Conservation (phyloP, 2,113 vertebrate species). For the Phalacrocorax brasilianus region DNA sequence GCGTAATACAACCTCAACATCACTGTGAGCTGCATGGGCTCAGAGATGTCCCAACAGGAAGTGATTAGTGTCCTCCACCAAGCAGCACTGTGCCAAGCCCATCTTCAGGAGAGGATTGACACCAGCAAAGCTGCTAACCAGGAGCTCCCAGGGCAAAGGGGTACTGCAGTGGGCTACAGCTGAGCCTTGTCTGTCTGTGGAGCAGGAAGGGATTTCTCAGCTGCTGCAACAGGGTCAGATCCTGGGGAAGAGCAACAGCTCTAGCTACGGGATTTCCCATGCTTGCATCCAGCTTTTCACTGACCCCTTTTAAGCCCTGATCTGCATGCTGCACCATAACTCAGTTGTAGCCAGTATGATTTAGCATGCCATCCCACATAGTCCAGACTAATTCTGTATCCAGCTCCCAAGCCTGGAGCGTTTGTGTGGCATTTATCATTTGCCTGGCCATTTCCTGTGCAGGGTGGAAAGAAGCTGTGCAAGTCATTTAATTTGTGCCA, state of each 20-base stretch:
- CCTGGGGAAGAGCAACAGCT: neutral
- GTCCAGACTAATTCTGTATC: neutral
- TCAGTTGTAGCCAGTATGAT: neutral
- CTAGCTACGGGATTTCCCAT: neutral
- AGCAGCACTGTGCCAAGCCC: neutral
- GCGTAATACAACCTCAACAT: neutral
- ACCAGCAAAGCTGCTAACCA: neutral
- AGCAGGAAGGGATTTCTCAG: neutral
- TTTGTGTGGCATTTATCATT: neutral
- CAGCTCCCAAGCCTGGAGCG: neutral
- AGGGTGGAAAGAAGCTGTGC: slow-evolving; percentile 5
- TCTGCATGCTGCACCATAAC: neutral
- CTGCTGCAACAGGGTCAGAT: neutral
- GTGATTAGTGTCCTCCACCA: fast-evolving
- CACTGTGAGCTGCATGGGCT: fast-evolving
- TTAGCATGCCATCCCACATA: neutral
- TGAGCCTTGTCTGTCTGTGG: neutral
- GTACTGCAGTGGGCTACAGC: fast-evolving
- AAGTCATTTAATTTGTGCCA: slow-evolving; percentile 11
- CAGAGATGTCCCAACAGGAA: neutral
- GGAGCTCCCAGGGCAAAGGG: neutral
- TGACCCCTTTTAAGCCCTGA: neutral
- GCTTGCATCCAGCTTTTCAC: neutral
- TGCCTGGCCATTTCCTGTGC: neutral
- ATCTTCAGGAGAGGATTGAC: neutral